phyloP scores from a whole-genome alignment of 2,113 vertebrate genomes.

The Ageneiosus marmoratus region DNA sequence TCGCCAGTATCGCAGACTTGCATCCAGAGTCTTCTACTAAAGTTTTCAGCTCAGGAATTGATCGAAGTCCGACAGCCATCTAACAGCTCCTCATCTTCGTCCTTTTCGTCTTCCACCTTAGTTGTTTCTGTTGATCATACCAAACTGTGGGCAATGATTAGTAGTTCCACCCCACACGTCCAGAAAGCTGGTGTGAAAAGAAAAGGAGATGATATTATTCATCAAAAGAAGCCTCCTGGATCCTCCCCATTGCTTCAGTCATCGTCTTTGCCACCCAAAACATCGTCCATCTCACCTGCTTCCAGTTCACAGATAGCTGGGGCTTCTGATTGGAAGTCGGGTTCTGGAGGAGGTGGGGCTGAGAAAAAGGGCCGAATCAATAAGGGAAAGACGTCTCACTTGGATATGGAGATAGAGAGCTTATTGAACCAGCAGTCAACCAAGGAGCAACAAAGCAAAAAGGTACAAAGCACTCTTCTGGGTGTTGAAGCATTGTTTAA shows the following conservation, averaged over 20 bases:
- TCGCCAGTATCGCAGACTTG: slow-evolving; percentile 74
- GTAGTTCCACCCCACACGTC: slow-evolving; percentile 64
- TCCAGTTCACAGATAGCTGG: slow-evolving; percentile 62
- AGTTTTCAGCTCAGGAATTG: slow-evolving; percentile 90
- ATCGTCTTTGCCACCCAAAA: slow-evolving; percentile 64
- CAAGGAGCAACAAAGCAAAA: slow-evolving; percentile 92
- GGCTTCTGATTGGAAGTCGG: slow-evolving; percentile 70
- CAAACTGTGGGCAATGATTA: slow-evolving; percentile 90
- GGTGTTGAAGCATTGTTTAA: background rate
- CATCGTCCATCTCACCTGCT: slow-evolving; percentile 60
- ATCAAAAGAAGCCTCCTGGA: slow-evolving; percentile 60
- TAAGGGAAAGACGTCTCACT: slow-evolving; percentile 81
- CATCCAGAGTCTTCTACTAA: slow-evolving; percentile 88
- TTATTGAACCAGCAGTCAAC: slow-evolving; percentile 91
- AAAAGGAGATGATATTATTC: slow-evolving; percentile 71
- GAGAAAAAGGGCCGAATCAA: slow-evolving; percentile 80
- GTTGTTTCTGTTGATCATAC: slow-evolving; percentile 89
- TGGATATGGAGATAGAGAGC: slow-evolving; percentile 91
- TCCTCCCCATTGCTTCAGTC: slow-evolving; percentile 64
- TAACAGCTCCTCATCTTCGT: slow-evolving; percentile 50
- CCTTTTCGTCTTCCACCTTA: slow-evolving; percentile 68
- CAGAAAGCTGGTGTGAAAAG: slow-evolving; percentile 71
- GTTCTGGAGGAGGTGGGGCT: slow-evolving; percentile 58
- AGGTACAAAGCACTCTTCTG: slow-evolving; percentile 69
- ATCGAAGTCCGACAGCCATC: slow-evolving; percentile 82